Evolutionary conservation across 2,888 invertebrate genomes (phyloP), one percentile per base, ranked within the genome.

Genomic region (Diarsia brunnea): DNA sequence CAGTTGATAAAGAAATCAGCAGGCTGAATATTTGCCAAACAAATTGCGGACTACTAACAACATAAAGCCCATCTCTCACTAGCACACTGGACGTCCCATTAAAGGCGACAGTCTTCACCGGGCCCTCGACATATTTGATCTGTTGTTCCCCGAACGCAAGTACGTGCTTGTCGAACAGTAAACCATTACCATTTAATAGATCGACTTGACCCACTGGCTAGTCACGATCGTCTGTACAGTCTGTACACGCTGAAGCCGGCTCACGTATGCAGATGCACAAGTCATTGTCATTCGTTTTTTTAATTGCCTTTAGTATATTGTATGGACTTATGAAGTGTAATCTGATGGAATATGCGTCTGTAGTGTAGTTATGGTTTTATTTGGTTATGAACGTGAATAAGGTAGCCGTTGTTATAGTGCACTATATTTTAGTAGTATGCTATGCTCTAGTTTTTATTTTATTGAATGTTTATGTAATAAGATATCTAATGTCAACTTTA

Each of bases 141-240:
- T 84, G 87, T 87, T 85, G 87, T 86, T 84, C 81, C 69, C 72
- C 74, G 78, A 84, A 83, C 73, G 75, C 60, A 73, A 85, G 87
- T 90, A 89, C 87, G 88, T 91, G 89, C 89, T 89, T 90, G 86
- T 88, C 84, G 88, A 89, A 85, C 87, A 84, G 89, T 89, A 89
- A 90, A 89, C 88, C 88, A 92, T 92, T 93, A 91, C 89, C 88
- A 91, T 92, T 92, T 93, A 93, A 94, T 93, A 93, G 92, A 91
- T 89, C 90, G 89, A 89, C 90, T 93, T 94, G 95, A 95, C 95
- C 95, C 89, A 95, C 92, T 94, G 91, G 79, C 91, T 87, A 93
- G 94, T 95, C 95, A 95, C 94, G 95, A 94, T 80, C 85, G 68
- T 79, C 75, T 79, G 68, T 78, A 80, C 78, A 69, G n/a, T 79